Conservation (phyloP, 1,140 invertebrate genomes). For the Drosophila elegans region DNA sequence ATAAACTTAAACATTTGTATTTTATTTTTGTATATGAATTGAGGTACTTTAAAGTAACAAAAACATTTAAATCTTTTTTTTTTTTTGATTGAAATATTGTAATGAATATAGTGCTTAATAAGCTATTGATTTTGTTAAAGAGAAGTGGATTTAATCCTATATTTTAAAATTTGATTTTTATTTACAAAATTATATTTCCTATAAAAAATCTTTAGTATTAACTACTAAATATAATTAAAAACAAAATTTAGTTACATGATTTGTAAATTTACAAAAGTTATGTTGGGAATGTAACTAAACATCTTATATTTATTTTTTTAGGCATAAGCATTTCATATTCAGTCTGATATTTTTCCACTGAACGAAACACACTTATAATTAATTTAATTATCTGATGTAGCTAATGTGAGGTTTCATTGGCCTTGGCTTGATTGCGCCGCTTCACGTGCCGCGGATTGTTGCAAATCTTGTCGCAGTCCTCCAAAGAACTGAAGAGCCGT, state of each 20-base stretch:
- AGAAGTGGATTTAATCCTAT: too few relatives aligned
- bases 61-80: too few relatives aligned
- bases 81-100: too few relatives aligned
- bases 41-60: too few relatives aligned
- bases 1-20: too few relatives aligned
- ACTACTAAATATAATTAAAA: too few relatives aligned
- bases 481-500: constrained; percentile 61
- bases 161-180: background rate
- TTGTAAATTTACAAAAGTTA: background rate
- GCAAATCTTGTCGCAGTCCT: constrained; percentile 78
- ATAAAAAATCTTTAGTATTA: too few relatives aligned
- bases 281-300: background rate
- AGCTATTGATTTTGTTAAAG: too few relatives aligned
- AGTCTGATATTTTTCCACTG: background rate
- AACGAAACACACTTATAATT: background rate
- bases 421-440: constrained; percentile 49
- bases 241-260: too few relatives aligned
- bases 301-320: background rate
- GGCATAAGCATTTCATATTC: background rate
- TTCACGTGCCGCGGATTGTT: constrained; percentile 68
- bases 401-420: constrained; percentile 71
- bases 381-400: constrained; percentile 1
- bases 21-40: too few relatives aligned
- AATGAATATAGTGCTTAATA: too few relatives aligned
- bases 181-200: too few relatives aligned